Conservation (phyloP, 2,888 invertebrate species). For the Orgyia antiqua region DNA sequence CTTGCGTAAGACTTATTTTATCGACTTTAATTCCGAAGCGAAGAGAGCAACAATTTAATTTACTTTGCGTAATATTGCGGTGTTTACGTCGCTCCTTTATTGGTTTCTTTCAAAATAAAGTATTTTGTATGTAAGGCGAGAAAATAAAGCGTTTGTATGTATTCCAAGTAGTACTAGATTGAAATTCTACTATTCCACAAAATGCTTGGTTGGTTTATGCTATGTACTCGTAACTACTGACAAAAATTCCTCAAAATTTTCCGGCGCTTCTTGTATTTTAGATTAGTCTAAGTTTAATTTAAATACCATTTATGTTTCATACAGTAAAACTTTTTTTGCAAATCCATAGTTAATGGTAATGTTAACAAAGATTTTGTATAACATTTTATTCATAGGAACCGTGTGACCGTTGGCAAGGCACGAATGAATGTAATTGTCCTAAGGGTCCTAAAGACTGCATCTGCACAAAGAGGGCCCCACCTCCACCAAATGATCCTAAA, state of each 20-base stretch:
- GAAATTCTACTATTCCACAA: no score
- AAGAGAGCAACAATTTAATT: background rate
- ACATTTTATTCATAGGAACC: slow-evolving; percentile 49
- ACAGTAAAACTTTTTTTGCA: no score
- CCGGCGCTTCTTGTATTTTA: no score
- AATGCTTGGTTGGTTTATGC: no score
- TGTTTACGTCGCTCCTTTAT: background rate
- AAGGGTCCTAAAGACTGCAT: slow-evolving; percentile 52
- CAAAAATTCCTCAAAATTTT: no score
- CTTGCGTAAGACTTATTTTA: slow-evolving; percentile 2
- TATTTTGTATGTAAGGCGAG: background rate
- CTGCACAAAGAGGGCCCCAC: slow-evolving; percentile 42
- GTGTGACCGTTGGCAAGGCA: slow-evolving; percentile 51
- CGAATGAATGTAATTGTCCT: slow-evolving; percentile 57
- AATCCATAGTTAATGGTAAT: no score
- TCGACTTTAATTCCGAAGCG: background rate
- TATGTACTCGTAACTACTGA: no score
- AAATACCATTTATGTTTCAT: no score
- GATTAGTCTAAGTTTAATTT: no score
- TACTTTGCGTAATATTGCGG: background rate
- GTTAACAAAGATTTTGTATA: no score
- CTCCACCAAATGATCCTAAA: slow-evolving; percentile 29
- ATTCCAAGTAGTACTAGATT: no score
- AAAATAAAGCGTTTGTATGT: no score
- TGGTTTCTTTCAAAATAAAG: background rate